These are phyloP conservation scores for Prenolepis imparis DNA, from an alignment of 2,888 invertebrate species.

Conservation along the genomic window DNA sequence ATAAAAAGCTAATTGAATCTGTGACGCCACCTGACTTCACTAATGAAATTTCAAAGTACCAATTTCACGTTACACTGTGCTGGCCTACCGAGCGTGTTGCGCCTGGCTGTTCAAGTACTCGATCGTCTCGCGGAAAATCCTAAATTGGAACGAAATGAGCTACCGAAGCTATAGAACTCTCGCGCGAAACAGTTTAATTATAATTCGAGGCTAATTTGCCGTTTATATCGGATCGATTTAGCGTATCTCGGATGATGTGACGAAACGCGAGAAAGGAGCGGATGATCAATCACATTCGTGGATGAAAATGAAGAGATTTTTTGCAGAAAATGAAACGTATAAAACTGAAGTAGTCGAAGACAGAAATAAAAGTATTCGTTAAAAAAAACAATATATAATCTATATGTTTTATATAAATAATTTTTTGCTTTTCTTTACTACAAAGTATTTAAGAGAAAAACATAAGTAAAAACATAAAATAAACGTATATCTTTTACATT, in stretches of 20 bases:
- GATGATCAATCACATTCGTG: background rate
- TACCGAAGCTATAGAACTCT: constrained; percentile 55
- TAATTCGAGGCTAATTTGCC: constrained; percentile 50
- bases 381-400: background rate
- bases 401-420: background rate
- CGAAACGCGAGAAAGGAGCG: background rate
- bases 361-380: background rate
- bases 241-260: background rate
- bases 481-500: background rate
- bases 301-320: constrained; percentile 2
- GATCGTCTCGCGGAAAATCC: constrained; percentile 76
- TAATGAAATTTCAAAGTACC: constrained; percentile 86
- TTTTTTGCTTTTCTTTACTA: background rate
- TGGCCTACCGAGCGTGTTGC: constrained; percentile 74
- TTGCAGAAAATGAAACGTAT: background rate
- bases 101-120: constrained; percentile 76
- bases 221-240: constrained; percentile 22
- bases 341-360: background rate
- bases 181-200: constrained; percentile 64
- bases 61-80: constrained; percentile 85
- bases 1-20: constrained; percentile 86
- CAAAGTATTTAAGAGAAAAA: background rate
- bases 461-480: background rate
- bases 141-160: constrained; percentile 82
- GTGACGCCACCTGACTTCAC: constrained; percentile 86